Base-by-base conservation (phyloP, 92 coral and sea anemone species). In the Montipora capitata region DNA sequence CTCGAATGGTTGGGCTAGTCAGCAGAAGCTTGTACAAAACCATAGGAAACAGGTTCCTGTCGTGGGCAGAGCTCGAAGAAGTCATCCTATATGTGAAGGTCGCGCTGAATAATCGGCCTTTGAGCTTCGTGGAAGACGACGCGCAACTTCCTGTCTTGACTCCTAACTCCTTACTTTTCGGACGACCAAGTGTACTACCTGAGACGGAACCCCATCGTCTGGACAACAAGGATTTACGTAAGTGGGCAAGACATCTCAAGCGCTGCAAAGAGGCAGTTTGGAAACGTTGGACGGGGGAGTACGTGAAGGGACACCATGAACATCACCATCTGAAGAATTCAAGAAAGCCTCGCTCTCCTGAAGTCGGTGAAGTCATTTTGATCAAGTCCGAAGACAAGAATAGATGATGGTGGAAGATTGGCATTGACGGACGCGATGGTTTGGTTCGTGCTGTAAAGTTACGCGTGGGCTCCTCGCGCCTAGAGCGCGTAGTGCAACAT, bases 1-100 rank as follows among this genome's bases (percentile, higher is more conserved):
- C 38, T 13, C 78, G 87, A 2, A 27, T 82, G 9, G 45, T 72
- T 10, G 88, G 68, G 52, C 17, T 84, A 39, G 70, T 72, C 11
- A 74, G 73, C 13, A 54, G n/a, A 58, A 15, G n/a, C 4, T 13
- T 4, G 2, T 58, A 58, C 17, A 58, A 58, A 13, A 11, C 64
- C 17, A 74, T 76, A 13, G 81, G 66, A 4, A 27, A 43, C 7
- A 41, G 81, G 2, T 75, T 76, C 2, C 68, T 76, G 81, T 10
- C 66, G 18, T 76, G 67, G 81, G 67, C 63, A 3, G 81, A 76
- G 15, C 57, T 72, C 10, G 54, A 72, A 10, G 56, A 72, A 18
- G 77, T 72, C 20, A 2, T 42, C 8, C 39, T 72, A 4, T 52
- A 72, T 51, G 58, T 72, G 2, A 58, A 72, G 41, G 56, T 41